Evolutionary conservation across 2,888 invertebrate species (phyloP).

Genomic region (Torymus texanus): DNA sequence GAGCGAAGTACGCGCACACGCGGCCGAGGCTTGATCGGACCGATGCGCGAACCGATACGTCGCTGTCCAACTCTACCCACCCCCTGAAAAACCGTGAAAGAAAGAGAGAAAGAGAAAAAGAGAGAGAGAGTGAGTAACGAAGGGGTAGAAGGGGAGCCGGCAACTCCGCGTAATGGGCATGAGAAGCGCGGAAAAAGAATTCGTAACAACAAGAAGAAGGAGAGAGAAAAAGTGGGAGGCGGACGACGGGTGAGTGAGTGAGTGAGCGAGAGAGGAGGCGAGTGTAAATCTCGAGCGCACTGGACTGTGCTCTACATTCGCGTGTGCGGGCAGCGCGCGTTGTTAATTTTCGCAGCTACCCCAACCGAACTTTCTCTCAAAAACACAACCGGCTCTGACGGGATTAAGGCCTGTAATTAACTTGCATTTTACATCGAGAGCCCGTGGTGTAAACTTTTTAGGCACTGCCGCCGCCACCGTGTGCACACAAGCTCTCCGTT

Average conservation of each 20-base stretch:
- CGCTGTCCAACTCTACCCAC: too few species aligned
- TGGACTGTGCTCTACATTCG: slow-evolving; percentile 15
- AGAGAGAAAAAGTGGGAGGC: background rate
- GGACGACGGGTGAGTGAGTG: too few species aligned
- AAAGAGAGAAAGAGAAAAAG: too few species aligned
- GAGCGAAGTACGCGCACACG: background rate
- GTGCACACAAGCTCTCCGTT: too few species aligned
- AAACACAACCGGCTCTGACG: slow-evolving; percentile 3
- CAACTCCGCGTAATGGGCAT: too few species aligned
- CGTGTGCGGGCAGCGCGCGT: background rate
- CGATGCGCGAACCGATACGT: too few species aligned
- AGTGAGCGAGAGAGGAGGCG: background rate
- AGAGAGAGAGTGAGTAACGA: too few species aligned
- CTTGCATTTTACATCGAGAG: slow-evolving; percentile 21
- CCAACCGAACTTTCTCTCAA: background rate
- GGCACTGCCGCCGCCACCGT: too few species aligned
- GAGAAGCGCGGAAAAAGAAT: too few species aligned
- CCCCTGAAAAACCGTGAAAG: too few species aligned
- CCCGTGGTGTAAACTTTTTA: too few species aligned
- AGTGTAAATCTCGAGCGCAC: slow-evolving; percentile 1
- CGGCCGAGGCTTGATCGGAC: background rate
- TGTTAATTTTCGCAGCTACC: background rate
- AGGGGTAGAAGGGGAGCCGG: too few species aligned
- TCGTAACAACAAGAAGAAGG: background rate
- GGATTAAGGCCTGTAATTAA: slow-evolving; percentile 31